Evolutionary conservation across 2,113 vertebrate species (phyloP), one percentile per base, ranked within the genome.

Genomic region (Leucoraja erinaceus): DNA sequence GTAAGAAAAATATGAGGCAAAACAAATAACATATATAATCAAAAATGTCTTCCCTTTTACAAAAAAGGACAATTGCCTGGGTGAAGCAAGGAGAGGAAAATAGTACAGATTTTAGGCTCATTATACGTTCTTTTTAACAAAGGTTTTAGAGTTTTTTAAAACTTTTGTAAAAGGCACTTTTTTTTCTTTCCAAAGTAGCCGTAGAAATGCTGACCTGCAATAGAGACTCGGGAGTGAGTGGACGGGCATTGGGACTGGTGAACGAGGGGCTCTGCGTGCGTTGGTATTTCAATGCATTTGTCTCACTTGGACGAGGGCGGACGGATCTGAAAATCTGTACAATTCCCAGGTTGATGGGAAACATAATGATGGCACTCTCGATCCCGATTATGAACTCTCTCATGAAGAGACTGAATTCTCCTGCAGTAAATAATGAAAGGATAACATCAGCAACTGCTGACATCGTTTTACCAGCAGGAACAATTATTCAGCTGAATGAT

Each of bases 301-400:
- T 61, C 22, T 84, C 0, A 56, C 56, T 56, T 83, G 79, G 47
- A 25, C 20, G 25, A 9, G 9, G 54, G 10, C 0, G 93, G 94
- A 97, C 96, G 94, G 94, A 96, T 93, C 96, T 94, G 94, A 97
- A 97, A 93, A 97, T 97, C 93, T 96, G 96, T 91, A 97, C 96
- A 93, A 97, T 97, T 93, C 97, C 96, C 94, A 97, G 96, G 95
- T 97, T 97, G 94, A 97, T 96, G n/a, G 97, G 96, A 93, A 97
- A 97, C 97, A 97, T 97, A 93, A 97, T 96, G 22, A 97, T 94
- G 61, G 96, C 96, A n/a, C 96, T 96, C 93, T 97, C 94, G 31
- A 97, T n/a, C 0, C 96, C 97, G 2, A 97, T 95, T 95, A 97
- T 96, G 63, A 97, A 9, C 54, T 97, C 95, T 93, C 96, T 95